Percentiles rank a stretch among this genome's conserved stretches.
phyloP scores from a whole-genome alignment of 2,113 vertebrate species.

The Microtus montanus region DNA sequence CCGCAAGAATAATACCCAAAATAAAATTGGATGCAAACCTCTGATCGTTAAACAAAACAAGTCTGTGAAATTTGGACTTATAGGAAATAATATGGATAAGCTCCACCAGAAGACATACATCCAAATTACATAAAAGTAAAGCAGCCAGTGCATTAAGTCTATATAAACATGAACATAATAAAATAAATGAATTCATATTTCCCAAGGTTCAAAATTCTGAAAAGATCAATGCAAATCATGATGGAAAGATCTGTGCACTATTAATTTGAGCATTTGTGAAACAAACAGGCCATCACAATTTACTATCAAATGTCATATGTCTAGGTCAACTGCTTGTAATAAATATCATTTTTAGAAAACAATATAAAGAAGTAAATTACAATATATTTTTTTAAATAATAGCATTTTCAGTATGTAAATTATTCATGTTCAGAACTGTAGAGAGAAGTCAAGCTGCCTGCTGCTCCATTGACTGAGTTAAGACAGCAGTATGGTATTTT shows the following conservation, averaged over 20 bases:
- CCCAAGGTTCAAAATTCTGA: conserved; percentile 8
- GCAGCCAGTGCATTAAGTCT: not conserved
- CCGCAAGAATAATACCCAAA: conserved; percentile 21
- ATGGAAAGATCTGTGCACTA: not conserved
- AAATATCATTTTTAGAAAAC: conserved; percentile 11
- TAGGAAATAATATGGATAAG: not conserved
- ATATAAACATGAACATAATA: conserved; percentile 10
- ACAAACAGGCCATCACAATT: not conserved
- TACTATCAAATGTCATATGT: not conserved
- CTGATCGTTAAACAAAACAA: conserved; percentile 25
- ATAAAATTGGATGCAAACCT: conserved; percentile 45
- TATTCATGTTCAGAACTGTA: not conserved
- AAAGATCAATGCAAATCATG: conserved; percentile 1
- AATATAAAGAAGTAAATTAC: not conserved
- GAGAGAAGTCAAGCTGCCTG: not conserved
- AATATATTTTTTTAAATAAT: not conserved
- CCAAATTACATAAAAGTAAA: not conserved
- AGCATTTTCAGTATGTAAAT: conserved; percentile 6
- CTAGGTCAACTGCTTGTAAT: not conserved
- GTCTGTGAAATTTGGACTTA: conserved; percentile 19
- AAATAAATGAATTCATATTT: conserved; percentile 17
- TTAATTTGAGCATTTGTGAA: conserved; percentile 44
- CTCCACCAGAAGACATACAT: not conserved
- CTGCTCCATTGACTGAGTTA: not conserved
- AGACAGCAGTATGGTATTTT: not conserved